These are phyloP conservation scores for Macrocentrus cingulum DNA, from an alignment of 1,140 invertebrate genomes.

Conservation along the genomic window DNA sequence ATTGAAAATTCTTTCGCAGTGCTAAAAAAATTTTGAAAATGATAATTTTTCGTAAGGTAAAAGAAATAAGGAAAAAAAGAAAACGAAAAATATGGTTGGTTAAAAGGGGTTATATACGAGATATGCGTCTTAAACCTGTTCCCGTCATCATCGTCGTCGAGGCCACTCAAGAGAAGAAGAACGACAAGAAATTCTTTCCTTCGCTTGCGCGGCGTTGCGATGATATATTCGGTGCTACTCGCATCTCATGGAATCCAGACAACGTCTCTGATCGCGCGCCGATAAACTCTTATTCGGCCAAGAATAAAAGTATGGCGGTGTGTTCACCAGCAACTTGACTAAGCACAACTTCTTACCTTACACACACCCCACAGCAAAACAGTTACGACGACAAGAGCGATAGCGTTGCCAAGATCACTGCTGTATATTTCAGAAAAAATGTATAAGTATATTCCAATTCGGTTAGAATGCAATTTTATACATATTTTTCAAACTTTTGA, in stretches of 20 bases:
- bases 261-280: constrained; percentile 21
- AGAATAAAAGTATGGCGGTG: constrained; percentile 13
- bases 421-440: too few species aligned
- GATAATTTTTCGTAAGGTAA: constrained; percentile 12
- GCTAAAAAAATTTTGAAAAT: constrained; percentile 25
- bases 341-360: constrained; percentile 16
- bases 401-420: too few species aligned
- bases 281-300: constrained; percentile 25
- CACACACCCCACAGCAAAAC: constrained; percentile 7
- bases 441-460: too few species aligned
- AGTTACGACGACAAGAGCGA: neutral
- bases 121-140: constrained; percentile 25
- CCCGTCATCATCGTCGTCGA: constrained; percentile 14
- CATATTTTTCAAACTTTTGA: too few species aligned
- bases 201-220: constrained; percentile 35
- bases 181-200: constrained; percentile 35
- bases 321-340: neutral
- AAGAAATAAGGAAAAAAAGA: too few species aligned
- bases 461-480: too few species aligned
- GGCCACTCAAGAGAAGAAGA: constrained; percentile 28
- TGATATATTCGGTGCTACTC: constrained; percentile 39
- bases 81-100: constrained; percentile 1
- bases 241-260: constrained; percentile 35
- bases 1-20: neutral
- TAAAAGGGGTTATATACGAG: constrained; percentile 14